Base-by-base conservation (phyloP, 2,888 invertebrate genomes). In the Micoletzkya japonica region DNA sequence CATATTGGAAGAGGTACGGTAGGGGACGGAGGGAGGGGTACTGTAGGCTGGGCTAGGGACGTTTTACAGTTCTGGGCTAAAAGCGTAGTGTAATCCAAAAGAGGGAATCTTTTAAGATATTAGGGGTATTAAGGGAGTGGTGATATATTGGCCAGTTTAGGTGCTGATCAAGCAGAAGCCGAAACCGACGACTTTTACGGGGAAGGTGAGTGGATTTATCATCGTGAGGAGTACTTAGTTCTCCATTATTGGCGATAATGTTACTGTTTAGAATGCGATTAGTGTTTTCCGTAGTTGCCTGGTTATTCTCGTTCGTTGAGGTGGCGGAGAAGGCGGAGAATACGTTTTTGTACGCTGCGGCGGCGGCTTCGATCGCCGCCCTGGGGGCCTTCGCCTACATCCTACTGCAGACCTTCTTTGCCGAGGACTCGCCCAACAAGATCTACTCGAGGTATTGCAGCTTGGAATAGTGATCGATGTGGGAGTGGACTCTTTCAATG, bases 291-390 rank as follows among this genome's bases (percentile, higher is more conserved):
- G 6, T 50, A 4, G 14, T 20, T 70, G 30, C 20, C 44, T 26
- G 17, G 28, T 49, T 39, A 24, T 66, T n/a, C 7, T 50, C 32
- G 24, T 24, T 56, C 56, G 7, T 44, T 10, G 20, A 76, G 76
- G 75, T 72, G 10, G 79, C 76, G 1, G 78, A 79, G 57, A 76
- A 76, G 61, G 80, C 80, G 34, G 76, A 77, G 59, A 83, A 83
- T 71, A 83, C 83, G 30, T 78, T 82, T 54, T 75, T 81, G 73
- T 82, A 82, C 74, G 75, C 74, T 0, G 73, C 77, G 4, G 78
- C 79, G 1, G 71, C 74, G 2, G 80, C 72, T n/a, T 76, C 80
- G 37, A 72, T 82, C 28, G 78, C 74, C 2, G 67, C 80, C 10
- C 71, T 83, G 7, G 82, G 81, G 10, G 80, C 76, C 1, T 74